phyloP scores from a whole-genome alignment of 1,140 invertebrate species.

The Popillia japonica region DNA sequence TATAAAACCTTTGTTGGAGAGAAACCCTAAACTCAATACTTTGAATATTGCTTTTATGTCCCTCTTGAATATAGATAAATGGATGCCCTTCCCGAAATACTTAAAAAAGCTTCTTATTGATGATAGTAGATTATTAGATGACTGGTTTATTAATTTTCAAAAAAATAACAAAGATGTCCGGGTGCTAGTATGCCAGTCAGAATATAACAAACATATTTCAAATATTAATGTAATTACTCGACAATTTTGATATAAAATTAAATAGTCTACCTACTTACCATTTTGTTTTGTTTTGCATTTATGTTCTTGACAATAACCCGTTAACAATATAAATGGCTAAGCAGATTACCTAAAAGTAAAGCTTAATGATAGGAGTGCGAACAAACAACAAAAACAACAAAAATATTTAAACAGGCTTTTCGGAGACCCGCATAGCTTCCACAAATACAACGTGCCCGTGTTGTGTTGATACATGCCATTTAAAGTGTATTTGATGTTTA shows the following conservation, averaged over 20 bases:
- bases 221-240: slow-evolving; percentile 17
- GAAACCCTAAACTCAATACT: slow-evolving; percentile 38
- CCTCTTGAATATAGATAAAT: slow-evolving; percentile 1
- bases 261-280: too few relatives aligned
- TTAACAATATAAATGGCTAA: too few relatives aligned
- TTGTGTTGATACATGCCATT: too few relatives aligned
- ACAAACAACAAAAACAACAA: too few relatives aligned
- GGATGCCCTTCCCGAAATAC: slow-evolving; percentile 30
- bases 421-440: too few relatives aligned
- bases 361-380: too few relatives aligned
- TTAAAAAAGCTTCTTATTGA: slow-evolving; percentile 43
- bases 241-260: not conserved
- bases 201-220: slow-evolving; percentile 31
- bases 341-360: too few relatives aligned
- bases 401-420: too few relatives aligned
- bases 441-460: too few relatives aligned
- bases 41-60: slow-evolving; percentile 46
- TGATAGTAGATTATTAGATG: slow-evolving; percentile 24
- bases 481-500: too few relatives aligned
- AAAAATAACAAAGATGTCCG: not conserved
- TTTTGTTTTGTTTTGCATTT: too few relatives aligned
- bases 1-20: slow-evolving; percentile 30
- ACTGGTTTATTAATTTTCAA: slow-evolving; percentile 9
- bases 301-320: too few relatives aligned
- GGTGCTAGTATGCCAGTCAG: slow-evolving; percentile 40